Evolutionary conservation across 2,888 invertebrate genomes (phyloP).

Genomic region (Mellilla xanthometata): DNA sequence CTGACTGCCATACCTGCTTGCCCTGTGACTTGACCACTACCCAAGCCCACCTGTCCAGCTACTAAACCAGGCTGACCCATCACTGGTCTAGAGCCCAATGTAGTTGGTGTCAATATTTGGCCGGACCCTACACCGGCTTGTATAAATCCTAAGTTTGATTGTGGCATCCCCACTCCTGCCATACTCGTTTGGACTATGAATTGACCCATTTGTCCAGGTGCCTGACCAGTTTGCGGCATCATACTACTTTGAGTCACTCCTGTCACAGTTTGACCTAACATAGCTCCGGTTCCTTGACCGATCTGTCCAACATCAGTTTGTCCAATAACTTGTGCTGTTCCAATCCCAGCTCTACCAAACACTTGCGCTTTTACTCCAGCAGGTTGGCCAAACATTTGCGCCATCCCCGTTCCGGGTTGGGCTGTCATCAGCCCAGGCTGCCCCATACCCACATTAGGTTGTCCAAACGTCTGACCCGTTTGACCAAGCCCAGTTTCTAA

Average conservation of each 20-base stretch:
- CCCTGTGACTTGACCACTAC: background rate
- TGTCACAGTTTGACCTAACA: constrained; percentile 3
- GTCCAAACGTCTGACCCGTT: background rate
- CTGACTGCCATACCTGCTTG: constrained; percentile 1
- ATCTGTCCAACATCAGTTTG: constrained; percentile 2
- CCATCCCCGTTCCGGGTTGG: background rate
- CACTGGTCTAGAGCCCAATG: constrained; percentile 1
- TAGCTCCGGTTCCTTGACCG: background rate
- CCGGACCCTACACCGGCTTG: constrained; percentile 3
- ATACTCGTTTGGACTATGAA: constrained; percentile 1
- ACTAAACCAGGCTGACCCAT: background rate
- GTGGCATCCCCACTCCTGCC: constrained; percentile 1
- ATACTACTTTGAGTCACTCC: constrained; percentile 2
- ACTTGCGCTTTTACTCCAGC: background rate
- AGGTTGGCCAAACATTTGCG: background rate
- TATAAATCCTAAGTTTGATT: constrained; percentile 1
- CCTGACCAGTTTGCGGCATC: constrained; percentile 20
- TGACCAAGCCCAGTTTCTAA: constrained; percentile 15
- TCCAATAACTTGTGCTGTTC: constrained; percentile 7
- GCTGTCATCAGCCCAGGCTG: background rate
- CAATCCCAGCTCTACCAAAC: background rate
- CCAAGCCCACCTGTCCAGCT: background rate
- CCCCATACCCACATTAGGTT: background rate
- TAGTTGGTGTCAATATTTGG: constrained; percentile 8
- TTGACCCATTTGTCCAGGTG: constrained; percentile 5